These are phyloP conservation scores for Philhelius pedissequus DNA, from an alignment of 2,888 invertebrate genomes.

Conservation along the genomic window DNA sequence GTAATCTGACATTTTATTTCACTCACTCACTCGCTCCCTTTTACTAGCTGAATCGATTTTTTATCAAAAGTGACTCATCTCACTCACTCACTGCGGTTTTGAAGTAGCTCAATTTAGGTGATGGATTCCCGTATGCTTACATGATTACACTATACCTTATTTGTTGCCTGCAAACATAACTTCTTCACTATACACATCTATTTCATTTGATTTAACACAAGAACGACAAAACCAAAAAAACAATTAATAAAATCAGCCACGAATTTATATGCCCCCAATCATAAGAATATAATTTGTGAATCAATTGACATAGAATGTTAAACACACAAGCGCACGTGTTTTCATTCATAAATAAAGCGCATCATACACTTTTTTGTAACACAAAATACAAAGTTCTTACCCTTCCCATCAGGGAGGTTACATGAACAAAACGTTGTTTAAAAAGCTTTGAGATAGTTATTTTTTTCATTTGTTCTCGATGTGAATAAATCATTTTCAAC, in stretches of 20 bases:
- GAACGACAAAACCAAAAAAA: not conserved
- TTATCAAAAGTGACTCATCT: too few relatives aligned
- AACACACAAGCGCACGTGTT: constrained; percentile 33
- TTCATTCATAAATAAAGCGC: constrained; percentile 60
- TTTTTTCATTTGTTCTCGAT: not conserved
- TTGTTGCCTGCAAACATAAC: constrained; percentile 24
- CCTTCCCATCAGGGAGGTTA: not conserved
- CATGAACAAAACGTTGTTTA: not conserved
- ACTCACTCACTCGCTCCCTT: too few relatives aligned
- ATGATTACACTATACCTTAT: constrained; percentile 44
- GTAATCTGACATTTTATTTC: too few relatives aligned
- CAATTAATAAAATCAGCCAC: constrained; percentile 1
- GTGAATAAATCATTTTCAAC: constrained; percentile 39
- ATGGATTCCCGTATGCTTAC: too few relatives aligned
- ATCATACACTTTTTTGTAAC: constrained; percentile 10
- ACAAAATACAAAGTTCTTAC: not conserved
- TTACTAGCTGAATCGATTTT: too few relatives aligned
- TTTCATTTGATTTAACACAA: constrained; percentile 15
- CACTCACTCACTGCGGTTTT: too few relatives aligned
- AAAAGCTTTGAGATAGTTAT: not conserved
- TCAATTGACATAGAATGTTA: constrained; percentile 33
- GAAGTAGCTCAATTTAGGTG: too few relatives aligned
- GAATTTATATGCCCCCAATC: constrained; percentile 7
- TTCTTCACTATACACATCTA: not conserved
- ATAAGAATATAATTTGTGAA: constrained; percentile 36